Percentiles rank a stretch among this genome's conserved stretches.
These are phyloP conservation scores for Dufourea novaeangliae DNA, from an alignment of 1,140 invertebrate species.

Conservation along the genomic window DNA sequence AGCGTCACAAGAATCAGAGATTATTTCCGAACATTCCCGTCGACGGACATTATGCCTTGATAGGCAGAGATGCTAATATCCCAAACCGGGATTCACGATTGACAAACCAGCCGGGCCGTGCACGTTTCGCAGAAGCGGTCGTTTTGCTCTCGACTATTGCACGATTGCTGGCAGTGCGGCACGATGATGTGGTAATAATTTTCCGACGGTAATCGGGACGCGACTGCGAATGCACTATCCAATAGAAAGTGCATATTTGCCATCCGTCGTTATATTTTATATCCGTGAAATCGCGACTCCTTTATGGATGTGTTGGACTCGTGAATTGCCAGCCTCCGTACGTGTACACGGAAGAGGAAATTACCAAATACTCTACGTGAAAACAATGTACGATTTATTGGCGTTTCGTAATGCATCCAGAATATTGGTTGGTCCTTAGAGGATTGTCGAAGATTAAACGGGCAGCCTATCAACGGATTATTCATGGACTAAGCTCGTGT, in stretches of 20 bases:
- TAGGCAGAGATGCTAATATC: not conserved
- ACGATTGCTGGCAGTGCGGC: constrained; percentile 48
- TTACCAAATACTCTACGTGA: not conserved
- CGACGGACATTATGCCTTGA: not conserved
- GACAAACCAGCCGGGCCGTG: not conserved
- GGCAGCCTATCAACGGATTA: too few species aligned
- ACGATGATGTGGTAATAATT: constrained; percentile 62
- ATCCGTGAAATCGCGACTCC: constrained; percentile 17
- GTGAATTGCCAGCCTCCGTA: not conserved
- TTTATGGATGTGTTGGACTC: constrained; percentile 1
- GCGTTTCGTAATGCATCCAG: not conserved
- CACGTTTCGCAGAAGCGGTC: constrained; percentile 26
- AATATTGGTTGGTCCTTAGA: too few species aligned
- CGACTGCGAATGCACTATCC: constrained; percentile 50
- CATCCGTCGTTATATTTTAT: constrained; percentile 50
- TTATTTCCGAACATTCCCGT: not conserved
- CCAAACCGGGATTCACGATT: not conserved
- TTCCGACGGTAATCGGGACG: constrained; percentile 61
- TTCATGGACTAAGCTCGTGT: too few species aligned
- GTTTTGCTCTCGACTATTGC: constrained; percentile 58
- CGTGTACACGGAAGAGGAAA: not conserved
- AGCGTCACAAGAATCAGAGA: not conserved
- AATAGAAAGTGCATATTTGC: constrained; percentile 63
- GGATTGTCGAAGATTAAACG: too few species aligned
- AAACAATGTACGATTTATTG: not conserved